phyloP scores from a whole-genome alignment of 2,888 invertebrate species.

The Eupithecia centaureata region DNA sequence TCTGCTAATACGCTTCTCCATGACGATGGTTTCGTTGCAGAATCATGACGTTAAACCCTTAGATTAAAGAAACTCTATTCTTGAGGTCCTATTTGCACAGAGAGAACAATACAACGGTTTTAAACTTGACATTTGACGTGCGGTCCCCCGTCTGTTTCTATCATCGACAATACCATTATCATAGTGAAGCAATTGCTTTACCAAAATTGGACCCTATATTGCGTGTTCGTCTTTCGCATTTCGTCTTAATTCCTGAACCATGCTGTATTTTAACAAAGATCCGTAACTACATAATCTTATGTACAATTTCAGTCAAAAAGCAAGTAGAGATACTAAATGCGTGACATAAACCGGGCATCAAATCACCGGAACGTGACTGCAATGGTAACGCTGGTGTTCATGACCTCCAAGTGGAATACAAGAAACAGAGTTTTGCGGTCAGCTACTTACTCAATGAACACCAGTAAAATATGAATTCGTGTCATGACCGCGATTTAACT shows the following conservation, averaged over 20 bases:
- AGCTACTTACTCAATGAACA: slow-evolving; percentile 48
- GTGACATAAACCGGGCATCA: slow-evolving; percentile 37
- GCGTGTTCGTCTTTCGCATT: neutral
- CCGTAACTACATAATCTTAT: neutral
- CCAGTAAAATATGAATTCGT: slow-evolving; percentile 53
- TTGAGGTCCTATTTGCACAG: too few relatives aligned
- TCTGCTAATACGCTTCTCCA: too few relatives aligned
- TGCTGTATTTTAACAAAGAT: neutral
- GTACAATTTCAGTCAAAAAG: slow-evolving; percentile 16
- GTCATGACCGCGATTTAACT: slow-evolving; percentile 49
- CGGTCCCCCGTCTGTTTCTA: too few relatives aligned
- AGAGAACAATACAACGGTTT: too few relatives aligned
- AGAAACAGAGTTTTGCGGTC: slow-evolving; percentile 51
- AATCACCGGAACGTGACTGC: slow-evolving; percentile 43
- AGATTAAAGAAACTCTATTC: too few relatives aligned
- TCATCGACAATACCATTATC: too few relatives aligned
- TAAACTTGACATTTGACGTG: too few relatives aligned
- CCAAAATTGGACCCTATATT: too few relatives aligned
- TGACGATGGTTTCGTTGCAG: too few relatives aligned
- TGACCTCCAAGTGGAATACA: slow-evolving; percentile 45
- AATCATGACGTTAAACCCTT: too few relatives aligned
- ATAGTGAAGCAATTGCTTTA: too few relatives aligned
- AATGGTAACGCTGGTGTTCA: slow-evolving; percentile 41
- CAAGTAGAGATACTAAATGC: slow-evolving; percentile 29
- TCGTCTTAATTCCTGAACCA: neutral